Base-by-base conservation (phyloP, 2,888 invertebrate species). In the Phaonia tiefii region DNA sequence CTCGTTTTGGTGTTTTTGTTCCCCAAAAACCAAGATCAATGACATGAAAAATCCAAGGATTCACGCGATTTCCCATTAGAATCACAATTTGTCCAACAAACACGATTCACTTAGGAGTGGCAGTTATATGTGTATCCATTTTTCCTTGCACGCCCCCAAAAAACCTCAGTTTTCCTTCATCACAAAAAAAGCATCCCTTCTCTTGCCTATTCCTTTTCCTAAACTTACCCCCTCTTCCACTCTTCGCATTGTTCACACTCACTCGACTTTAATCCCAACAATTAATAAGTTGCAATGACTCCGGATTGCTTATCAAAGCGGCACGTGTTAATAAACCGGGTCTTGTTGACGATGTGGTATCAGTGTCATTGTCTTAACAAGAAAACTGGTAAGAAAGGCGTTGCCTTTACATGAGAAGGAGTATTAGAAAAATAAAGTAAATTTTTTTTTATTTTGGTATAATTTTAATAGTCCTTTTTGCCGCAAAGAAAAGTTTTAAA, bases 371-470 rank as follows among this genome's bases (percentile, higher is more conserved):
- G 66, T 26, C 13, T 60, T 39, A 69, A 11, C 49, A 49, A 39
- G 20, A 25, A 71, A 58, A 17, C 15, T 17, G 15, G 3, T 31
- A 31, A 31, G 22, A 44, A 69, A 56, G 81, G 78, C 78, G 75
- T 81, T 75, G 72, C 75, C 75, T 75, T 60, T 67, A 81, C 77
- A 77, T 77, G 63, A 60, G 54, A 77, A 77, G 17, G 17, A 46
- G 75, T 42, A 69, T 81, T 78, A 77, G 31, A 75, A 44, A 63
- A 49, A 42, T 44, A 25, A 31, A 31, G 31, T 31, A 31, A 5
- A 31, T 31, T 31, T 31, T 31, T 31, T 31, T 15, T 46, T n/a
- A 58, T 31, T 26, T 15, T 56, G n/a, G n/a, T n/a, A n/a, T n/a
- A n/a, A n/a, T n/a, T n/a, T n/a, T n/a, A n/a, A n/a, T n/a, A n/a